phyloP scores from a whole-genome alignment of 1,140 invertebrate genomes.

The Ceratina australensis region DNA sequence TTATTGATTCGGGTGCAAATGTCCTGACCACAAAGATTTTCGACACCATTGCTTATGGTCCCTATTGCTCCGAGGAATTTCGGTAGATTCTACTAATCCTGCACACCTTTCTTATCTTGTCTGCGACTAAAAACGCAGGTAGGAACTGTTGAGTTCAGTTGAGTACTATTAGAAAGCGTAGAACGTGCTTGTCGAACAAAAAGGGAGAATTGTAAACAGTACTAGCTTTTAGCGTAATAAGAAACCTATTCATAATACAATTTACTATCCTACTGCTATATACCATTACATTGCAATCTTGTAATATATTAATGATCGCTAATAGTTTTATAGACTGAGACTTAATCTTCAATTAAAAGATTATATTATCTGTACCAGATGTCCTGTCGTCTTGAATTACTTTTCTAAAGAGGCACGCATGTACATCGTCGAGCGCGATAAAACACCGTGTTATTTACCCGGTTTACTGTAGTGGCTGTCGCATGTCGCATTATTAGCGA shows the following conservation, averaged over 20 bases:
- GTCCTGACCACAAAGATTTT: not conserved
- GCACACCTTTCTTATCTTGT: not conserved
- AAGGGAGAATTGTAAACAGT: not conserved
- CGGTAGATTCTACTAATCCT: not conserved
- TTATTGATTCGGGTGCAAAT: conserved; percentile 13
- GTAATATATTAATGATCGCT: no score
- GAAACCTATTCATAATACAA: no score
- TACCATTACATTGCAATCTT: no score
- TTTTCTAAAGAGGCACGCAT: conserved; percentile 17
- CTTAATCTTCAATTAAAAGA: not conserved
- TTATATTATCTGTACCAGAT: not conserved
- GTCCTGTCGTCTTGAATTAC: conserved; percentile 3
- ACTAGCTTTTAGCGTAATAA: no score
- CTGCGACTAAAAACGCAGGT: not conserved
- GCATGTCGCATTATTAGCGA: conserved; percentile 46
- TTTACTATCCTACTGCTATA: no score
- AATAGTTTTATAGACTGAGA: no score
- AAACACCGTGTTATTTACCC: conserved; percentile 40
- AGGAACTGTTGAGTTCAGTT: not conserved
- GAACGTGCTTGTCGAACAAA: not conserved
- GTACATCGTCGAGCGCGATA: conserved; percentile 39
- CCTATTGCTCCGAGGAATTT: not conserved
- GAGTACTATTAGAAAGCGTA: no score
- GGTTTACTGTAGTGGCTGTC: conserved; percentile 13
- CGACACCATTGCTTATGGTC: not conserved